Evolutionary conservation across 2,888 invertebrate genomes (phyloP), one percentile per base, ranked within the genome.

Genomic region (Eupeodes luniger): DNA sequence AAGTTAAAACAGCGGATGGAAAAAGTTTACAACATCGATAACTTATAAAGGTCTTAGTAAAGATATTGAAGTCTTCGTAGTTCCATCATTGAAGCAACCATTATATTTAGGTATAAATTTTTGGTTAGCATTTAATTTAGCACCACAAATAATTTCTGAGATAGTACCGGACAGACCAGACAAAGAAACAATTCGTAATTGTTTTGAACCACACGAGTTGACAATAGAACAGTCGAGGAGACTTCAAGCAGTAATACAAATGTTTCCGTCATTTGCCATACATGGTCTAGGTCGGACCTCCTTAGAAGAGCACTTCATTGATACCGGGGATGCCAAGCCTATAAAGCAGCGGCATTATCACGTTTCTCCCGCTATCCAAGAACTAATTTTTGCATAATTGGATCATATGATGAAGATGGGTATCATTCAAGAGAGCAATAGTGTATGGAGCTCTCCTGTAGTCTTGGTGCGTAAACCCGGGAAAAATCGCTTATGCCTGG

Each of bases 351-450:
- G 89, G 3, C 76, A 75, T 34, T 89, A 79, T 53, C 75, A 81
- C 10, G 59, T 79, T 14, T 85, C 75, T 14, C 84, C 84, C 2
- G 69, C 59, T 6, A 57, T 78, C 0, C 81, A 88, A 55, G 55
- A 64, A n/a, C 40, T 72, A 27, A 14, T 87, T 27, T 76, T 80
- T 51, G 75, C 70, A 11, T 91, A 91, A 78, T 85, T 92, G 0
- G 91, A 91, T n/a, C 62, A 90, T 5, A 44, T 9, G 16, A 47
- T 72, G 36, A 72, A 59, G 40, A 40, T 40, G 9, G 6, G 40
- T 40, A 9, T 40, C 6, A 40, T 40, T 40, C 40, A 2, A 47
- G 44, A 44, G 1, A 10, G 44, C 0, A 44, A 5, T 1, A 6
- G 10, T 44, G 44, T 5, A 44, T 44, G 44, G 6, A 44, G 44